Percentiles rank a stretch among this genome's conserved stretches.
phyloP scores from a whole-genome alignment of 2,888 invertebrate genomes.

The Brenthis daphne region DNA sequence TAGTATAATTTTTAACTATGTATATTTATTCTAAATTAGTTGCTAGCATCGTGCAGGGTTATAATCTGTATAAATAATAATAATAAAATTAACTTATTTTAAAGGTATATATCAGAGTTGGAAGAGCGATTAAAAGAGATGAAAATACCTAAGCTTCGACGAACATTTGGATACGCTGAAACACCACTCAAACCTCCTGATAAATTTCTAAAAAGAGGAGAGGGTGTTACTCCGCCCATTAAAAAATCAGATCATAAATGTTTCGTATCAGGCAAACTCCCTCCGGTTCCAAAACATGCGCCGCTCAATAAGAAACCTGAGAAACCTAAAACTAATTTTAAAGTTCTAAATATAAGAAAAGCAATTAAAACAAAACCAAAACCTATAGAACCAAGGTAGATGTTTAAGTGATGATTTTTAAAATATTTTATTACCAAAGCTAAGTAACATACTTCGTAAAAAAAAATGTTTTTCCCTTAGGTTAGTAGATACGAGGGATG shows the following conservation, averaged over 20 bases:
- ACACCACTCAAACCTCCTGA: constrained; percentile 82
- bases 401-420: constrained; percentile 5
- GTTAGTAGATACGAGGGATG: constrained; percentile 84
- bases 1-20: too few relatives aligned
- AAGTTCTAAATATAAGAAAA: constrained; percentile 83
- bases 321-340: constrained; percentile 77
- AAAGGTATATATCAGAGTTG: constrained; percentile 79
- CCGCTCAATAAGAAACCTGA: constrained; percentile 58
- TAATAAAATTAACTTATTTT: neutral
- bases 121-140: constrained; percentile 70
- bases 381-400: constrained; percentile 77
- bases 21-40: too few relatives aligned
- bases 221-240: constrained; percentile 72
- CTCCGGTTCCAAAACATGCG: constrained; percentile 73
- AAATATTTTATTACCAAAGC: neutral
- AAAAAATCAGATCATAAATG: constrained; percentile 69
- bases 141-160: constrained; percentile 73
- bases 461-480: constrained; percentile 44
- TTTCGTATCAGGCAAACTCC: constrained; percentile 61
- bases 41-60: too few relatives aligned
- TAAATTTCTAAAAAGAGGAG: constrained; percentile 84
- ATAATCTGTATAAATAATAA: too few relatives aligned
- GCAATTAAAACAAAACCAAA: constrained; percentile 79
- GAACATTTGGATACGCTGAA: constrained; percentile 86
- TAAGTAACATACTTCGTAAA: neutral